Evolutionary conservation across 2,113 vertebrate genomes (phyloP), one percentile per base, ranked within the genome.

Genomic region (Rhea pennata): DNA sequence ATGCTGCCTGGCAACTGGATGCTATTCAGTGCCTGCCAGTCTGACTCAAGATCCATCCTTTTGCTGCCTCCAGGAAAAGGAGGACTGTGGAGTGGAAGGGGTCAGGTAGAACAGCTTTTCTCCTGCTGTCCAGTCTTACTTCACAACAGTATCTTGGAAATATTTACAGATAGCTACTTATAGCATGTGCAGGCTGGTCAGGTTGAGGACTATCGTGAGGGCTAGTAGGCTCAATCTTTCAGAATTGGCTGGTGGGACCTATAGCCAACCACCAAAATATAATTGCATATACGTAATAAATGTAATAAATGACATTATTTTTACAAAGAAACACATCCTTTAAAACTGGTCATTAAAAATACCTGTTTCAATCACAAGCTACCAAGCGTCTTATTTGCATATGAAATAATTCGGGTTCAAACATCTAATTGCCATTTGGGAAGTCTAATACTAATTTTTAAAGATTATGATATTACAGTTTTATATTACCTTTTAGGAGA

Each of bases 301-400:
- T 67, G n/a, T 72, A 62, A 13, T 64, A 90, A 78, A 12, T 6
- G 11, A 74, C 65, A 54, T 87, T 87, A 72, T 92, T 90, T 50
- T 84, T 84, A 86, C 22, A 71, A 61, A 59, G 92, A 96, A 70
- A 73, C 59, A 88, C 85, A 93, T 93, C 64, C 86, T 95, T 93
- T 76, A 17, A 59, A 92, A 31, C 26, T 31, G n/a, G 42, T 84
- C n/a, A 53, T 93, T 85, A 65, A 93, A 90, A 90, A 67, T 59
- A 39, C 14, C 36, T 36, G 91, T 83, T 64, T 90, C 90, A 88
- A 73, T 91, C 73, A 26, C 44, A 93, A 46, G 56, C 13, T 81
- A 71, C 69, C 7, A 8, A 44, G 27, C 15, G 33, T 36, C 21
- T 61, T 58, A 48, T 90, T 94, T 88, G n/a, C 54, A 65, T 78